These are phyloP conservation scores for Tromatobia lineatoria DNA, from an alignment of 2,888 invertebrate species.

Conservation along the genomic window DNA sequence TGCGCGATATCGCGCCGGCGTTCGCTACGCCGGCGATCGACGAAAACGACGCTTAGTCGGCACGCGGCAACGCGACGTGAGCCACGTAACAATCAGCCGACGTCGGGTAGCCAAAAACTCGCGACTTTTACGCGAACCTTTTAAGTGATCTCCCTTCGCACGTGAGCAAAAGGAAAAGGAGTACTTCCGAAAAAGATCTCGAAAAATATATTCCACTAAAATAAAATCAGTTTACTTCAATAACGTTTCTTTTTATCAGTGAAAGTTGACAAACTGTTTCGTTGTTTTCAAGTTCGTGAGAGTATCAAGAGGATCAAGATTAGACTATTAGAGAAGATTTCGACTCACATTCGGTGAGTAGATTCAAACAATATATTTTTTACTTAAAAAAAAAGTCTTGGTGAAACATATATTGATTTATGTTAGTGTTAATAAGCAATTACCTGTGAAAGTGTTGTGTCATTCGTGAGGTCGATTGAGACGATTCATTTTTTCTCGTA, in stretches of 20 bases:
- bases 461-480: too few relatives aligned
- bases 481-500: background rate
- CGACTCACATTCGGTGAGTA: slow-evolving; percentile 50
- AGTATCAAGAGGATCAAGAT: background rate
- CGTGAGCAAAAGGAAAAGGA: background rate
- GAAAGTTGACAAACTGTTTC: slow-evolving; percentile 1
- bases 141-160: background rate
- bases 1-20: slow-evolving; percentile 48
- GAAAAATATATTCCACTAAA: background rate
- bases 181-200: background rate
- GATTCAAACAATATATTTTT: too few relatives aligned
- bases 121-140: background rate
- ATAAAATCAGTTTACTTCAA: background rate
- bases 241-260: slow-evolving; percentile 30
- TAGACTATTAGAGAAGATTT: background rate
- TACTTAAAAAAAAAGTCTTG: background rate
- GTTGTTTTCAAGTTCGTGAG: slow-evolving; percentile 9
- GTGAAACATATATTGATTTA: background rate
- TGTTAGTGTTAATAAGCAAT: too few relatives aligned
- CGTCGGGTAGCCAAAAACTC: background rate
- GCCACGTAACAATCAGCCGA: slow-evolving; percentile 24
- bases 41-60: slow-evolving; percentile 61
- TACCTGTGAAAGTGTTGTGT: too few relatives aligned
- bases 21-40: slow-evolving; percentile 55
- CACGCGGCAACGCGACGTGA: slow-evolving; percentile 67